Conservation (phyloP, 1,140 invertebrate genomes). For the Lepidostoma basale region DNA sequence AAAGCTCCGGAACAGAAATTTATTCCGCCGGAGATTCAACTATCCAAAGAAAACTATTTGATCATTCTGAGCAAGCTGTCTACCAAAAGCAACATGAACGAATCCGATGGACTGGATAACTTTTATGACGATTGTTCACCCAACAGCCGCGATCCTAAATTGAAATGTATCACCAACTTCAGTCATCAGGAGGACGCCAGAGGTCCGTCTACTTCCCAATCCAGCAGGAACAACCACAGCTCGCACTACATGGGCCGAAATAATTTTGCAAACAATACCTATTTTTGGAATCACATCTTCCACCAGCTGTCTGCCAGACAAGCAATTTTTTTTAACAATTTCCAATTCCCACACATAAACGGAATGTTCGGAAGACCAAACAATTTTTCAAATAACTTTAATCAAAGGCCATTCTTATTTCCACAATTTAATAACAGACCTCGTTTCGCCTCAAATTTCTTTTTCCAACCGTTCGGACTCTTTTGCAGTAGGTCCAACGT, state of each 20-base stretch:
- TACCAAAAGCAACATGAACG: slow-evolving; percentile 15
- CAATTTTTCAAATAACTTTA: slow-evolving; percentile 24
- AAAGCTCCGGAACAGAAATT: slow-evolving; percentile 49
- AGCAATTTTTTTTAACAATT: slow-evolving; percentile 8
- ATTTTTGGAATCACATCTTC: slow-evolving; percentile 40
- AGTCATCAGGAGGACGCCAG: background rate
- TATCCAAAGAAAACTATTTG: slow-evolving; percentile 49
- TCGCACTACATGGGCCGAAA: slow-evolving; percentile 13
- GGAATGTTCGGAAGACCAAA: slow-evolving; percentile 17
- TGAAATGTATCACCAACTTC: slow-evolving; percentile 16
- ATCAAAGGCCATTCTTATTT: slow-evolving; percentile 10
- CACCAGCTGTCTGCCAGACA: slow-evolving; percentile 28
- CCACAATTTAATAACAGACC: slow-evolving; percentile 10
- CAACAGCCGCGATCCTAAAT: background rate
- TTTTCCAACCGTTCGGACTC: background rate
- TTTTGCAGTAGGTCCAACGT: slow-evolving; percentile 9
- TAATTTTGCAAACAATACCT: slow-evolving; percentile 32
- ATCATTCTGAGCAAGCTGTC: slow-evolving; percentile 51
- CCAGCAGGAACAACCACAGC: background rate
- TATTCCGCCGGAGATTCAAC: slow-evolving; percentile 50
- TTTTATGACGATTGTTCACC: slow-evolving; percentile 1
- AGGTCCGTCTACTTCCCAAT: background rate
- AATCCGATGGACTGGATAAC: background rate
- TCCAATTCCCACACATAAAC: slow-evolving; percentile 10
- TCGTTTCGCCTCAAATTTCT: background rate